These are phyloP conservation scores for Eupithecia centaureata DNA, from an alignment of 2,888 invertebrate species.

Conservation along the genomic window DNA sequence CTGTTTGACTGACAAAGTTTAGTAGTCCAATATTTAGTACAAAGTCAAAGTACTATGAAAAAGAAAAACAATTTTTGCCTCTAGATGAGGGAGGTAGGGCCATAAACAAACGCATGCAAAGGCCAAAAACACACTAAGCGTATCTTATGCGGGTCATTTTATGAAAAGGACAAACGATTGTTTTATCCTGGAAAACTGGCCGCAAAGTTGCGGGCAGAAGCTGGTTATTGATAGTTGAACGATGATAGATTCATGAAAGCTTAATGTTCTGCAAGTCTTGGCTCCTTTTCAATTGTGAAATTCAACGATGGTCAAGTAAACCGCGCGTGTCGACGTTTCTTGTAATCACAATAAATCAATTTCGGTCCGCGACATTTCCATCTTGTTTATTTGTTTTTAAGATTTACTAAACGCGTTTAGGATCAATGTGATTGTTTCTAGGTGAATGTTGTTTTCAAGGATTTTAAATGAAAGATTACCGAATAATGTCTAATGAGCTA, in stretches of 20 bases:
- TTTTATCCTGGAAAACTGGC: no score
- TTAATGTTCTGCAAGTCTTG: conserved; percentile 1
- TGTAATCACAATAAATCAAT: neutral
- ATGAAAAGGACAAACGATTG: no score
- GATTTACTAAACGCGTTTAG: neutral
- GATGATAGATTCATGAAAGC: neutral
- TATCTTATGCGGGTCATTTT: no score
- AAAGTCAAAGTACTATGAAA: no score
- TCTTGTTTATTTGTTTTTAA: neutral
- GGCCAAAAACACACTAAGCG: no score
- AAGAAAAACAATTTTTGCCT: no score
- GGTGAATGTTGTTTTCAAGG: neutral
- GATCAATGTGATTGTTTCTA: neutral
- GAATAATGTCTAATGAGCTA: neutral
- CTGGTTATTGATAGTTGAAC: neutral
- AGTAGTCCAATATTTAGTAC: no score
- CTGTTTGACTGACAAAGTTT: no score
- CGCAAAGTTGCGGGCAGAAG: no score
- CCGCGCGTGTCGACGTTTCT: neutral
- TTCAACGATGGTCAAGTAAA: conserved; percentile 6
- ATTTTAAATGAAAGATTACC: neutral
- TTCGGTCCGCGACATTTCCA: neutral
- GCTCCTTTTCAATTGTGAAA: conserved; percentile 3
- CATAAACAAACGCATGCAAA: no score
- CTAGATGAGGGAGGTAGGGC: no score